Conservation (phyloP, 1,140 invertebrate genomes). For the Drosophila santomea region DNA sequence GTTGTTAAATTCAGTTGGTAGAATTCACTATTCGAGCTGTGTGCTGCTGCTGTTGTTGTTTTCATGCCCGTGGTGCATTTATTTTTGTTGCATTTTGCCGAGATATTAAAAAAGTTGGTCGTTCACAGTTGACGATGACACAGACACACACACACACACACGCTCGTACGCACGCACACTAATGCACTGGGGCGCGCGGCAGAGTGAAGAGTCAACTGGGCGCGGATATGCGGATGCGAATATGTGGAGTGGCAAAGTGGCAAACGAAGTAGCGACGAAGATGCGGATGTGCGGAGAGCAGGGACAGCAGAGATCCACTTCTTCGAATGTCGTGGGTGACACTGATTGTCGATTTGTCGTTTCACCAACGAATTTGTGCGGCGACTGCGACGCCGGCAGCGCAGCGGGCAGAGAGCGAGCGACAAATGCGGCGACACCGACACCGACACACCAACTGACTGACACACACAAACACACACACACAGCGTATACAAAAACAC, state of each 20-base stretch:
- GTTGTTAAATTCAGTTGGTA: neutral
- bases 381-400: constrained; percentile 46
- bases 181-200: constrained; percentile 5
- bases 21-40: constrained; percentile 1
- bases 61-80: constrained; percentile 16
- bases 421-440: constrained; percentile 55
- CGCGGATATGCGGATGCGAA: constrained; percentile 6
- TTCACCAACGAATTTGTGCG: constrained; percentile 38
- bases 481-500: constrained; percentile 8
- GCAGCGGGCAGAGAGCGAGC: constrained; percentile 9
- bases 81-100: constrained; percentile 27
- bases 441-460: constrained; percentile 5
- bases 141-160: constrained; percentile 21
- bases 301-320: constrained; percentile 71
- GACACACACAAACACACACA: constrained; percentile 45
- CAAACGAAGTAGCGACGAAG: neutral
- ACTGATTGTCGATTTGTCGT: constrained; percentile 74
- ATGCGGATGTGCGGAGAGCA: constrained; percentile 24
- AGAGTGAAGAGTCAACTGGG: constrained; percentile 6
- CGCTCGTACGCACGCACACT: constrained; percentile 14
- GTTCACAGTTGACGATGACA: constrained; percentile 22
- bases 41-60: constrained; percentile 4
- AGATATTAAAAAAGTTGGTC: constrained; percentile 45
- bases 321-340: constrained; percentile 82
- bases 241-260: neutral